A percentile compares a stretch with the other conserved stretches of the same genome.
Evolutionary conservation across 2,113 vertebrate genomes (phyloP).

Genomic region (Myiozetetes cayanensis): DNA sequence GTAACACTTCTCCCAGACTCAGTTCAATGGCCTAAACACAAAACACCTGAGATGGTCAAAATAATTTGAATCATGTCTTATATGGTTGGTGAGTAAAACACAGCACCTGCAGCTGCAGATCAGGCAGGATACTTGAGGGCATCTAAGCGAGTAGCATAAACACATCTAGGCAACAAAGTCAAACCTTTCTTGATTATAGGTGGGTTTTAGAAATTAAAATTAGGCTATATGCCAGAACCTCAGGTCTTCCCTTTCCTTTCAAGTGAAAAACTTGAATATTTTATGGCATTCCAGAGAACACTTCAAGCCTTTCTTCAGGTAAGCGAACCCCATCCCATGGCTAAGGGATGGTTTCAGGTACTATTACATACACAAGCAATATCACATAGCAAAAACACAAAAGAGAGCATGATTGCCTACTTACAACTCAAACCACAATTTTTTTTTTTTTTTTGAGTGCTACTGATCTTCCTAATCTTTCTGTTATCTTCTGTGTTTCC

Average conservation of each 20-base stretch:
- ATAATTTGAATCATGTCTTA: neutral
- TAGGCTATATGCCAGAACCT: neutral
- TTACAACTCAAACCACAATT: neutral
- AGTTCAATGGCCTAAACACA: neutral
- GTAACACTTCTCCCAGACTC: neutral
- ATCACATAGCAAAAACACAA: neutral
- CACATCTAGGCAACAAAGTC: neutral
- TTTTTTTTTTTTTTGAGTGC: neutral
- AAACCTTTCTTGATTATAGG: neutral
- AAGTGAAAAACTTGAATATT: neutral
- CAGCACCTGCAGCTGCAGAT: neutral
- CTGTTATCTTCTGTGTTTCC: slow-evolving; percentile 42
- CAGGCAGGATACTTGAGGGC: neutral
- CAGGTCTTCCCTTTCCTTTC: neutral
- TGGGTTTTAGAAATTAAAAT: neutral
- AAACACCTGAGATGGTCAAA: neutral
- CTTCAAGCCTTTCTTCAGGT: neutral
- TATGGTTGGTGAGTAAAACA: neutral
- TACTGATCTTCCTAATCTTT: slow-evolving; percentile 11
- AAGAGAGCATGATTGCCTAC: neutral
- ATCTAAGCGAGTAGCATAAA: neutral
- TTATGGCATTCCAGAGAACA: neutral
- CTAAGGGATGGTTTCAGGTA: neutral
- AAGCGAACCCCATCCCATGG: neutral
- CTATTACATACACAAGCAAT: neutral